Conservation (phyloP, 2,797 vertebrate species). For the Alfaro cultratus region DNA sequence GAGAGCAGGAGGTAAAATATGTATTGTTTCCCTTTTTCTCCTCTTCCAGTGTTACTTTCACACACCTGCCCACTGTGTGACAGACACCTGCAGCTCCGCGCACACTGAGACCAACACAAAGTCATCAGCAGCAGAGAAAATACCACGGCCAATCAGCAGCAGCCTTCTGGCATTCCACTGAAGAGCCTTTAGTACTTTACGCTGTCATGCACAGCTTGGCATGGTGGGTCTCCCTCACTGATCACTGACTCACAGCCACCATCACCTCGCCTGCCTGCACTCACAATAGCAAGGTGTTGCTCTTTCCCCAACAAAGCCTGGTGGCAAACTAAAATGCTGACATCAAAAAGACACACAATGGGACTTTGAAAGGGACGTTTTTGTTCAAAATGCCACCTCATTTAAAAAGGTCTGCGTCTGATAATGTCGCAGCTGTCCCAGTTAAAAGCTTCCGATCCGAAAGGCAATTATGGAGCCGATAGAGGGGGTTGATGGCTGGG, state of each 20-base stretch:
- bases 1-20: not conserved
- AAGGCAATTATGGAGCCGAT: slow-evolving; percentile 13
- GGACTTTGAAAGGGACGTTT: slow-evolving; percentile 7
- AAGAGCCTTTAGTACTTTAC: slow-evolving; percentile 15
- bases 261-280: not conserved
- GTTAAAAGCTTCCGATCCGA: slow-evolving; percentile 20
- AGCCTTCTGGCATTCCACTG: slow-evolving; percentile 3
- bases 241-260: slow-evolving; percentile 23
- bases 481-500: slow-evolving; percentile 14
- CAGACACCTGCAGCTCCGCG: slow-evolving; percentile 20
- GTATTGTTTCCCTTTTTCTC: not conserved
- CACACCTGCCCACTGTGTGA: not conserved
- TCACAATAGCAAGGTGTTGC: slow-evolving; percentile 11
- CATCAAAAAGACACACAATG: slow-evolving; percentile 13
- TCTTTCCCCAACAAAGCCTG: slow-evolving; percentile 10
- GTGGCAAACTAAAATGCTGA: slow-evolving; percentile 16
- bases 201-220: slow-evolving; percentile 4
- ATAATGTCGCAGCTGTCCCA: slow-evolving; percentile 41
- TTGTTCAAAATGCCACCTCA: slow-evolving; percentile 12
- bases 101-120: slow-evolving; percentile 38
- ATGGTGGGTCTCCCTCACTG: slow-evolving; percentile 1
- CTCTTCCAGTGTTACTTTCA: not conserved
- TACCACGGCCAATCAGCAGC: slow-evolving; percentile 41
- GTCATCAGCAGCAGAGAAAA: slow-evolving; percentile 45
- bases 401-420: slow-evolving; percentile 26